Evolutionary conservation across 1,140 invertebrate genomes (phyloP).

Genomic region (Zophobas atratus): DNA sequence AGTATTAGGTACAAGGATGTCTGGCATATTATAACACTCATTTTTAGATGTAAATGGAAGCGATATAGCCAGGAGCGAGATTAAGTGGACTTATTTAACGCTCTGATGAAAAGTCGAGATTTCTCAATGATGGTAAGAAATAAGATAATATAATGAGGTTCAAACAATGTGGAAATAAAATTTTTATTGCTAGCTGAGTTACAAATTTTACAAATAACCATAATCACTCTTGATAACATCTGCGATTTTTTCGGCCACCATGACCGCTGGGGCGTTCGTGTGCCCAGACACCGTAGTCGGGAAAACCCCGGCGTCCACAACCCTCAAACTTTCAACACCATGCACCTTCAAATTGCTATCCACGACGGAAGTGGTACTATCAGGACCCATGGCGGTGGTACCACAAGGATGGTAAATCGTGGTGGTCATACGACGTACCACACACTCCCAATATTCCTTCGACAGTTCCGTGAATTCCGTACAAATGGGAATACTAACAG

Average conservation of each 20-base stretch:
- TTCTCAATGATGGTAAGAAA: too few species aligned
- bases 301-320: slow-evolving; percentile 67
- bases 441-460: slow-evolving; percentile 67
- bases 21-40: too few species aligned
- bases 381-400: slow-evolving; percentile 52
- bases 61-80: too few species aligned
- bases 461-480: slow-evolving; percentile 61
- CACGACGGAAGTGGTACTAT: slow-evolving; percentile 59
- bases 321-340: slow-evolving; percentile 67
- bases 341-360: slow-evolving; percentile 67
- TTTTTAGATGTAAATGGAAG: too few species aligned
- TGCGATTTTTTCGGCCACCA: slow-evolving; percentile 72
- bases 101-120: too few species aligned
- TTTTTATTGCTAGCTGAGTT: too few species aligned
- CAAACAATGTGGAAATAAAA: too few species aligned
- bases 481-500: slow-evolving; percentile 70
- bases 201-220: too few species aligned
- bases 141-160: too few species aligned
- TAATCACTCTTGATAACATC: slow-evolving; percentile 69
- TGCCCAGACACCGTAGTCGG: slow-evolving; percentile 68
- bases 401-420: slow-evolving; percentile 66
- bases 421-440: slow-evolving; percentile 58
- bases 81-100: too few species aligned
- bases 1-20: too few species aligned
- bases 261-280: slow-evolving; percentile 68